Conservation (phyloP, 92 coral and sea anemone genomes). For the Heteractis magnifica region DNA sequence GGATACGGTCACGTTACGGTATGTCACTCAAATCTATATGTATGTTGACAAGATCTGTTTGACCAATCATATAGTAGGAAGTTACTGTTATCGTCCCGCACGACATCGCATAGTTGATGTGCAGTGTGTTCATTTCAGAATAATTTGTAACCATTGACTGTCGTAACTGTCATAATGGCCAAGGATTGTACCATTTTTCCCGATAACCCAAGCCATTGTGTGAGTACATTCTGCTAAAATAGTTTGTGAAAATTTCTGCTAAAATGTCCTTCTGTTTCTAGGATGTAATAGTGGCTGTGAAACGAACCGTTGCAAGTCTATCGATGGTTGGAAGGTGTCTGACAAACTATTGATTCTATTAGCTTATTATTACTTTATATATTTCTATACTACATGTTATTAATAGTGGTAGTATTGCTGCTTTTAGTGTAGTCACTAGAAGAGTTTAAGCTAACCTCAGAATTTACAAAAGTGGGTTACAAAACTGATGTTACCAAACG, state of each 20-base stretch:
- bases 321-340: neutral
- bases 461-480: no score
- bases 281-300: neutral
- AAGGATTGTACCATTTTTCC: neutral
- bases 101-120: no score
- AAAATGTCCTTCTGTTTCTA: neutral
- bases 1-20: no score
- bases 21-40: no score
- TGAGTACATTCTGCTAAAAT: neutral
- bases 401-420: no score
- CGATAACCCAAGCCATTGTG: neutral
- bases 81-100: no score
- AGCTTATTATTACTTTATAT: neutral
- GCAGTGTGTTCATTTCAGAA: neutral
- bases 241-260: neutral
- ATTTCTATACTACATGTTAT: neutral
- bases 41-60: no score
- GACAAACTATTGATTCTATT: no score
- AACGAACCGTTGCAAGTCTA: neutral
- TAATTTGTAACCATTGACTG: neutral
- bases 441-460: no score
- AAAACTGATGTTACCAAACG: no score
- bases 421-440: no score
- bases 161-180: neutral
- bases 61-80: no score